Base-by-base conservation (phyloP, 64 coral and sea anemone genomes). In the Porites lutea region DNA sequence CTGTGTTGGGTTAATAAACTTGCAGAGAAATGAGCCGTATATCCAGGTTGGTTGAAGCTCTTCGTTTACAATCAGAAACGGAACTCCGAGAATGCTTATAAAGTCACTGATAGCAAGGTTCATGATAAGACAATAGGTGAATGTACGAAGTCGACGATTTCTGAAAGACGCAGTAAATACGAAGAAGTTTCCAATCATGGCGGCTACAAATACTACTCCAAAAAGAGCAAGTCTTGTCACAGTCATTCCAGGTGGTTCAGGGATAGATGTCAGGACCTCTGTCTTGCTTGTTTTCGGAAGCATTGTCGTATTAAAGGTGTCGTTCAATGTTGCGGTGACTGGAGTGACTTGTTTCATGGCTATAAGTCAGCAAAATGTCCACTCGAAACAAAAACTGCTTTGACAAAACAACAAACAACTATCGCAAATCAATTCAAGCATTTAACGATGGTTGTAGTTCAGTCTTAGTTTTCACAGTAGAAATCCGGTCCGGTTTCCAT, bases 101-200 rank as follows among this genome's bases (percentile, higher is more conserved):
- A 95, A 92, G 48, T 95, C 94, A 45, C 94, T 88, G 49, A 95
- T 59, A 8, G 94, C 94, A 5, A 95, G 82, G 9, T 75, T 80
- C n/a, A 80, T 95, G 15, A 95, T 92, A 4, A 95, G 89, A 48
- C 73, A 95, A 45, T 95, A 92, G 78, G 89, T 91, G 77, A 92
- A 95, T 6, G 89, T 92, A 79, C 75, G 89, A 70, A 95, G 94
- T 12, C 70, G 52, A 77, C 52, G 73, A 77, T 82, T 88, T 45
- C 94, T 64, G 10, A 83, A 91, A 16, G 82, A 83, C 50, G 89
- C 94, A 48, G 83, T 79, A 49, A 95, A 88, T 62, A 95, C 89
- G 57, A 91, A 70, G 13, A 76, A 65, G 45, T 95, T 95, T 2
- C 94, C 94, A 48, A 95, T 51, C 16, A 91, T 15, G 19, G 94